Conservation (phyloP, 53 echinoderm and acorn worm genomes). For the Antedon mediterranea region DNA sequence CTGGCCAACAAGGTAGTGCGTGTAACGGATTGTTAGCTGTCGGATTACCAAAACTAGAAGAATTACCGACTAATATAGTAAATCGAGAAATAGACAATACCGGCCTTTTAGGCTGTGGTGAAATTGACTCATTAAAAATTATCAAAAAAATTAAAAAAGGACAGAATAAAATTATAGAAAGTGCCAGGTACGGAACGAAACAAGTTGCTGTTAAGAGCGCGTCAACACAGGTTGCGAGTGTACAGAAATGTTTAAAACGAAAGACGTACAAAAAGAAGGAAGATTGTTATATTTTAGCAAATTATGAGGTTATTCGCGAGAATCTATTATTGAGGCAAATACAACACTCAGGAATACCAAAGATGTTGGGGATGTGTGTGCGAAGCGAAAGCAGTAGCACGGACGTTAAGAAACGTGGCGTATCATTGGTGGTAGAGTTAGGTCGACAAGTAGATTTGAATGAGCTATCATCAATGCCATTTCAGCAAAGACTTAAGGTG, state of each 20-base stretch:
- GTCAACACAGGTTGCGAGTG: constrained; percentile 38
- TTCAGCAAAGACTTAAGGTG: constrained; percentile 51
- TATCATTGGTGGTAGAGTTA: constrained; percentile 74
- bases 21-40: not conserved
- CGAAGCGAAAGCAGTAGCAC: constrained; percentile 84
- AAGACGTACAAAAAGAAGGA: constrained; percentile 63
- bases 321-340: constrained; percentile 83
- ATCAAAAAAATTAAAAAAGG: constrained; percentile 49
- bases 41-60: not conserved
- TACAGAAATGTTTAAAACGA: constrained; percentile 54
- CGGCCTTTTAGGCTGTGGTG: constrained; percentile 39
- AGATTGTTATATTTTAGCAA: constrained; percentile 76
- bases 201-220: constrained; percentile 82
- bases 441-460: constrained; percentile 63
- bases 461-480: constrained; percentile 42
- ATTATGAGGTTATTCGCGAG: constrained; percentile 87
- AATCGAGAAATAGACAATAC: not conserved
- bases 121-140: constrained; percentile 62
- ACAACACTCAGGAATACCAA: constrained; percentile 47
- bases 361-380: constrained; percentile 70
- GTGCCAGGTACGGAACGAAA: constrained; percentile 35
- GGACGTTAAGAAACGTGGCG: constrained; percentile 70
- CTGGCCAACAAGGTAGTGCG: not conserved
- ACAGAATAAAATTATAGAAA: constrained; percentile 72
- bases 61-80: not conserved